Evolutionary conservation across 1,140 invertebrate genomes (phyloP).

Genomic region (Cydia amplana): DNA sequence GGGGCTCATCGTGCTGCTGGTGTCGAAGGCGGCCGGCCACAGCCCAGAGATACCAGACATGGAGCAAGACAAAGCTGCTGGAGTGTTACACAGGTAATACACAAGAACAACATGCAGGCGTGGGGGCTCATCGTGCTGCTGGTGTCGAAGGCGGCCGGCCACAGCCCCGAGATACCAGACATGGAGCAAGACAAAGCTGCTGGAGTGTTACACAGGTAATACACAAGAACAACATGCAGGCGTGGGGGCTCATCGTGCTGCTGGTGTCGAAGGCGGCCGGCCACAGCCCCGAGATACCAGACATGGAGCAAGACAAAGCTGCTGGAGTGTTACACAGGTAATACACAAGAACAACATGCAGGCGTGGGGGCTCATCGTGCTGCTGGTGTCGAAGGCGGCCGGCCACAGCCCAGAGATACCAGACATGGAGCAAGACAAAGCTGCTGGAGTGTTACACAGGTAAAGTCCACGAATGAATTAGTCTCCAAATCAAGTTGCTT

Average conservation of each 20-base stretch:
- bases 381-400: slow-evolving; percentile 94
- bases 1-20: slow-evolving; percentile 93
- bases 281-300: slow-evolving; percentile 87
- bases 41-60: slow-evolving; percentile 87
- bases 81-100: slow-evolving; percentile 85
- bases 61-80: slow-evolving; percentile 91
- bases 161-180: slow-evolving; percentile 87
- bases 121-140: slow-evolving; percentile 95
- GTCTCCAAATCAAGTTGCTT: no score
- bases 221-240: slow-evolving; percentile 91
- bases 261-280: slow-evolving; percentile 95
- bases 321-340: slow-evolving; percentile 88
- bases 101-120: slow-evolving; percentile 92
- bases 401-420: slow-evolving; percentile 88
- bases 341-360: slow-evolving; percentile 89
- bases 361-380: slow-evolving; percentile 94
- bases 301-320: slow-evolving; percentile 91
- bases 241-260: slow-evolving; percentile 94
- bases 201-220: slow-evolving; percentile 86
- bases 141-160: slow-evolving; percentile 94
- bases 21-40: slow-evolving; percentile 94
- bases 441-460: slow-evolving; percentile 88
- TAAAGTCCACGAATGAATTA: slow-evolving; percentile 47
- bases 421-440: slow-evolving; percentile 91
- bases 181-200: slow-evolving; percentile 91